Base-by-base conservation (phyloP, 2,888 invertebrate genomes). In the Cheilosia vernalis region DNA sequence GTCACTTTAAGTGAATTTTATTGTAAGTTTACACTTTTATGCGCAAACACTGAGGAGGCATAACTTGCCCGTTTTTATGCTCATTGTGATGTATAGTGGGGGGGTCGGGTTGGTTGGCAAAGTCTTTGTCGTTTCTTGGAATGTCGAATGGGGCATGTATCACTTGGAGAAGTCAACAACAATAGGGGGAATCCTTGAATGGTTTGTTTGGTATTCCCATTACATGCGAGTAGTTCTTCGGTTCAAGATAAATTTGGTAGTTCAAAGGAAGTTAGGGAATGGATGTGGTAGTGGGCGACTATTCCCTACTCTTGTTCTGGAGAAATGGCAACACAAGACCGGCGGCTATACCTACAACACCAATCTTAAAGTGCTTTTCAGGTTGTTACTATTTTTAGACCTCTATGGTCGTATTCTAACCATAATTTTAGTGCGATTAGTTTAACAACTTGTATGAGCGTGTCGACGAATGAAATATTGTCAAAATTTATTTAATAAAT, bases 1-100 rank as follows among this genome's bases (percentile, higher is more conserved):
- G 82, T 83, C 78, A 72, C 72, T 72, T 83, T 66, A 83, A 83
- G 82, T 83, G 77, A 83, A 72, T 83, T 83, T 83, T 82, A 73
- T 78, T 66, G 72, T 76, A 67, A 73, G 61, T 67, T 78, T 61
- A 67, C 66, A 67, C 72, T 78, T 78, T 78, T 72, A 82, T 82
- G 77, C 49, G 55, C 72, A 72, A 63, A 61, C 78, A 83, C 72
- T 55, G 49, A 67, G 63, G 27, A 56, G 51, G 51, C 24, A 63
- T 78, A 73, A 58, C 40, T 72, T 72, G 47, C n/a, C 24, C 17
- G 53, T 40, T 33, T 60, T 82, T 60, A 76, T 72, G 72, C 33
- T 55, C 47, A 61, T 82, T 77, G 60, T 61, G 66, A 61, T 77
- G 55, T 51, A 77, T 51, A 77, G 44, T 64, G 9, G 15, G 47